Evolutionary conservation across 2,113 vertebrate genomes (phyloP), one percentile per base, ranked within the genome.

Genomic region (Syngnathoides biaculeatus): DNA sequence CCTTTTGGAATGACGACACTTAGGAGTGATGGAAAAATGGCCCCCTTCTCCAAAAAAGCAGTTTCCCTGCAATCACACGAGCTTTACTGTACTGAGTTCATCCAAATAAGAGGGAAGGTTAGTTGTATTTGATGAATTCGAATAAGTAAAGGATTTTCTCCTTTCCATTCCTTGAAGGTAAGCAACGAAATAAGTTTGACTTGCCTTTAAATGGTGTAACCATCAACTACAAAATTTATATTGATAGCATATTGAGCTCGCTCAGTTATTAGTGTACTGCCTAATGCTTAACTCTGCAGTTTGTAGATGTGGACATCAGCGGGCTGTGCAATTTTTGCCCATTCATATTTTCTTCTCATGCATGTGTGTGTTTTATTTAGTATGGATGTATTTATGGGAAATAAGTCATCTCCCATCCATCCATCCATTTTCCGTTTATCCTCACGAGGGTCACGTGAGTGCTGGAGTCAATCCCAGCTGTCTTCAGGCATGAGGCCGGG

Each of bases 91-190:
- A 69, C 76, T 85, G 73, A 80, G 69, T 78, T 61, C 61, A 72
- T 87, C 69, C 81, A 81, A 86, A 90, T 87, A 78, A 84, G 76
- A 84, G 22, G n/a, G 11, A 45, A 79, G 69, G 75, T 79, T 79
- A 83, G 85, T 87, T 83, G 74, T 84, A 79, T 84, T 80, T 67
- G 69, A 75, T 78, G 74, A 82, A 80, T 79, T 82, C 65, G 75
- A 89, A 85, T 83, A 83, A 74, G 63, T 75, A 60, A 66, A 79
- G 65, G 73, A 82, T 71, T 84, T 87, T 89, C 83, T 82, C 80
- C 27, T n/a, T 73, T 79, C 70, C 74, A 73, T 61, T 67, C 39
- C 7, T 63, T 20, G 63, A 67, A 62, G 40, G 63, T 64, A 78
- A 74, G 65, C 59, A 61, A 52, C 69, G 45, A 63, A 70, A 38